A percentile compares a stretch with the other conserved stretches of the same genome.
These are phyloP conservation scores for Stenolophus ochropezus DNA, from an alignment of 2,888 invertebrate species.

Conservation along the genomic window DNA sequence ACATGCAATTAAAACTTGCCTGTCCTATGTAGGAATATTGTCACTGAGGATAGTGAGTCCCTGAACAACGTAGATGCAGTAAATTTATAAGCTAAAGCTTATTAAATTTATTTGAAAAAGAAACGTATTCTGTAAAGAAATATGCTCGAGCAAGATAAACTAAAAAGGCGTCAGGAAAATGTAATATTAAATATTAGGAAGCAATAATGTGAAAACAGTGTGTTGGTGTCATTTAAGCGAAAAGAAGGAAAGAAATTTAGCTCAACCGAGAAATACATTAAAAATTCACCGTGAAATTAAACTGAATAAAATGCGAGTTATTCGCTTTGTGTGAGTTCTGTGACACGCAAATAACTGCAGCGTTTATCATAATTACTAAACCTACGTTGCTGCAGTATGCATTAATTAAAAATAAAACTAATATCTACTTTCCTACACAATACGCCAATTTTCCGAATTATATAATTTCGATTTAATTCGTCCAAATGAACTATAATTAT, in stretches of 20 bases:
- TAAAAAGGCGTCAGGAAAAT: neutral
- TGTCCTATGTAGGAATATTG: too few species aligned
- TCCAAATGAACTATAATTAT: conserved; percentile 1
- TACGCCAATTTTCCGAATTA: neutral
- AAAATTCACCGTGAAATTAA: neutral
- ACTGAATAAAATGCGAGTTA: conserved; percentile 10
- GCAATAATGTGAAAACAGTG: neutral
- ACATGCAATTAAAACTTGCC: too few species aligned
- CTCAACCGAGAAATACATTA: neutral
- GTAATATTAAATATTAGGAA: neutral
- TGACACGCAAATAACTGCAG: conserved; percentile 8
- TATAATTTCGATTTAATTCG: neutral
- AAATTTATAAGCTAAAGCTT: too few species aligned
- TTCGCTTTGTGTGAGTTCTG: neutral
- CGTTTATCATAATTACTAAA: neutral
- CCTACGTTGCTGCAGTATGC: neutral
- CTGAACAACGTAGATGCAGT: too few species aligned
- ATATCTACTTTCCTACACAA: neutral
- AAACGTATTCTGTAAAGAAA: too few species aligned
- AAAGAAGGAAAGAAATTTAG: neutral
- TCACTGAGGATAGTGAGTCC: too few species aligned
- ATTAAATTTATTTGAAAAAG: too few species aligned
- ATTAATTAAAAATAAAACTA: conserved; percentile 18
- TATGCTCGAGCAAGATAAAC: too few species aligned
- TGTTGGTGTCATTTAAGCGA: neutral